Conservation (phyloP, 2,888 invertebrate species). For the Anagyrus pseudococci region DNA sequence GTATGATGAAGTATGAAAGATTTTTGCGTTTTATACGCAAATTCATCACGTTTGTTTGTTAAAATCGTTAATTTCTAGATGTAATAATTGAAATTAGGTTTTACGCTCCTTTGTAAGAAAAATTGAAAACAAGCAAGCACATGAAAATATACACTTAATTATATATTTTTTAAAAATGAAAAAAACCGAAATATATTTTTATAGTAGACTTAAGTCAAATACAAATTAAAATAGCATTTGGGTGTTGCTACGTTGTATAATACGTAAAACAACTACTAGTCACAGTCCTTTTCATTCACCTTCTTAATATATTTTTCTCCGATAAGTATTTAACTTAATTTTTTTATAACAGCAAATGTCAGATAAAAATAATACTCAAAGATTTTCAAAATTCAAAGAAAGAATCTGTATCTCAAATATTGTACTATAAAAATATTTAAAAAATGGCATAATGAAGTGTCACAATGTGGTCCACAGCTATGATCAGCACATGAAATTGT, state of each 20-base stretch:
- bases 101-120: conserved; percentile 30
- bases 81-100: conserved; percentile 25
- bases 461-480: conserved; percentile 17
- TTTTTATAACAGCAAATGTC: conserved; percentile 7
- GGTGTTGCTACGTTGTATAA: conserved; percentile 19
- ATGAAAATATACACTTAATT: conserved; percentile 20
- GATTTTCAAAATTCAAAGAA: conserved; percentile 17
- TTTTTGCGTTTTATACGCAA: conserved; percentile 18
- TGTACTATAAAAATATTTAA: conserved; percentile 12
- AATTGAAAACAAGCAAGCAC: conserved; percentile 22
- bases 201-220: conserved; percentile 30
- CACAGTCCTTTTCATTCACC: conserved; percentile 29
- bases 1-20: conserved; percentile 24
- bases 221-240: conserved; percentile 29
- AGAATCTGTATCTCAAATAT: conserved; percentile 16
- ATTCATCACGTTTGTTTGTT: conserved; percentile 21
- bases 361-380: conserved; percentile 25
- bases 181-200: conserved; percentile 36
- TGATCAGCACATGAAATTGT: conserved; percentile 20
- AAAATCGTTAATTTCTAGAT: conserved; percentile 22
- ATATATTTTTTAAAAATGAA: conserved; percentile 34
- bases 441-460: conserved; percentile 12
- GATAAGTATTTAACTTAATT: conserved; percentile 20
- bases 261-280: conserved; percentile 33
- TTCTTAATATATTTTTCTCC: conserved; percentile 16